These are phyloP conservation scores for Eretmochelys imbricata DNA, from an alignment of 2,113 vertebrate species.

Conservation along the genomic window DNA sequence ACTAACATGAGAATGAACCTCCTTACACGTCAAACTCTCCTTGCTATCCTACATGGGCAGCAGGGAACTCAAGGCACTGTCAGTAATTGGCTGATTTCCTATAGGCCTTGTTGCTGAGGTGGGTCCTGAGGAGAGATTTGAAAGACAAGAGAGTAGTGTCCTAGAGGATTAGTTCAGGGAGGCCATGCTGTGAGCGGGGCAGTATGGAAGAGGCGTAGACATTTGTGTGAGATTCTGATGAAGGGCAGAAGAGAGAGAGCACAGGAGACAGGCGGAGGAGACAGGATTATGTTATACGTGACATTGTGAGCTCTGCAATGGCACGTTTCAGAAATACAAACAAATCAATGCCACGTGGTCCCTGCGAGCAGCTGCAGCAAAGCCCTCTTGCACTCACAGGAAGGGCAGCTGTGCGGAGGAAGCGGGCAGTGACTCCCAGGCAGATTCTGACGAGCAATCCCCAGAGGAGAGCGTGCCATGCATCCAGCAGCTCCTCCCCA, in stretches of 20 bases:
- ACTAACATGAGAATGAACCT: not conserved
- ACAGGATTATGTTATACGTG: not conserved
- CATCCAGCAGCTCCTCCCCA: not conserved
- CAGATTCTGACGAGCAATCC: not conserved
- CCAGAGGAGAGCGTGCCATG: not conserved
- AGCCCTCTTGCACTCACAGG: not conserved
- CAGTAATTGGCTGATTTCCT: not conserved
- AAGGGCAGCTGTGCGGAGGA: not conserved
- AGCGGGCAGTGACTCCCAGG: not conserved
- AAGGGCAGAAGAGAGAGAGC: not conserved
- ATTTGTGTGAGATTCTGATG: not conserved
- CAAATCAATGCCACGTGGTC: not conserved
- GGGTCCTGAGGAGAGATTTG: not conserved
- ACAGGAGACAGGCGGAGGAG: not conserved
- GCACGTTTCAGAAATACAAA: not conserved
- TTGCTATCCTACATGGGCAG: not conserved
- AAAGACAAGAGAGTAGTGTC: not conserved
- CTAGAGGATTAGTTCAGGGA: not conserved
- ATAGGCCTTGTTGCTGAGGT: rapidly evolving
- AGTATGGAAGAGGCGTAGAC: not conserved
- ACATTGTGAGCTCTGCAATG: not conserved
- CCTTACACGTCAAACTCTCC: rapidly evolving
- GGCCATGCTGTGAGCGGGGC: not conserved
- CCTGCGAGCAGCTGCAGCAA: not conserved
- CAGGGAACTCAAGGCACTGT: not conserved